Base-by-base conservation (phyloP, 2,888 invertebrate species). In the Ptychoptera contaminata region DNA sequence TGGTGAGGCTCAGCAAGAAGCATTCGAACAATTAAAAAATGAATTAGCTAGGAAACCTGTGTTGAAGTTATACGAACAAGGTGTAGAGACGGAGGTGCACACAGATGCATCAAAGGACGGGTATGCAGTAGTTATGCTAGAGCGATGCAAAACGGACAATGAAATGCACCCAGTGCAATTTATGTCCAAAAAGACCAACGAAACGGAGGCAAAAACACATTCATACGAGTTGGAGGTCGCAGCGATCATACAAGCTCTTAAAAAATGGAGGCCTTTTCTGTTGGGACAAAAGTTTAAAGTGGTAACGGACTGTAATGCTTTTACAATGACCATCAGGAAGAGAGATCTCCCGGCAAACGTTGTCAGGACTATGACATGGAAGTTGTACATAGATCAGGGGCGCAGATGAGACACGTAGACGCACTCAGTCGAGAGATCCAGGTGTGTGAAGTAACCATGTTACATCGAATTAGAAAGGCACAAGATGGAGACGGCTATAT, bases 41-140 rank as follows among this genome's bases (percentile, higher is more conserved):
- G 10, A 8, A 8, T 31, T 31, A 31, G 7, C 31, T 7, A 31
- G 10, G 10, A 7, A 31, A 31, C 31, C 31, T 8, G 31, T 31
- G 8, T 10, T 31, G 8, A 31, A 31, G 2, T 37, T 58, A 2
- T 59, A 53, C 42, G 48, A 55, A 29, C 51, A 50, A 10, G 39
- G 47, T 48, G 29, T 40, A 29, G 16, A 10, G 14, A 51, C 51
- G 29, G 52, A 56, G 44, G 41, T 55, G 2, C 56, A 57, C 36
- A 56, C 55, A 1, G 55, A 56, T 44, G 56, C 56, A 3, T 52
- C 51, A 40, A 30, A 48, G 10, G n/a, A 49, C 1, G 56, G 56
- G 1, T 39, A 53, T 31, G 56, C 54, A 11, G 54, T 52, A 2
- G 52, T 56, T 5, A 32, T 56, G 7, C 23, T 58, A 23, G 50